These are phyloP conservation scores for Turdus rufiventris DNA, from an alignment of 2,113 vertebrate species.

Conservation along the genomic window DNA sequence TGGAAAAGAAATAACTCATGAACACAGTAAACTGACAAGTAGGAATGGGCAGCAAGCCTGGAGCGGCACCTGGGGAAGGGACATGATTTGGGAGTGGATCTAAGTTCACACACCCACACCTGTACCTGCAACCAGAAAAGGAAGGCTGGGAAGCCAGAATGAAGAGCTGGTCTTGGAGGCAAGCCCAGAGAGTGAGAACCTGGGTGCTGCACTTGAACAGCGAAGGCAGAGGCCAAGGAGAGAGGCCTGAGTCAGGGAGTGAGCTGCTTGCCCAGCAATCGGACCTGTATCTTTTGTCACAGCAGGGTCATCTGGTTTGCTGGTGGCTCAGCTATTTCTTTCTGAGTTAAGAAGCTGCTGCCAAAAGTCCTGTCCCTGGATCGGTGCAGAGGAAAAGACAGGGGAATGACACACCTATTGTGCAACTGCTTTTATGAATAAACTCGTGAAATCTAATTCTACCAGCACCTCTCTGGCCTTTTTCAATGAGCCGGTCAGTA, in stretches of 20 bases:
- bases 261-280: accelerated
- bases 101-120: neutral
- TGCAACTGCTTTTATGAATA: neutral
- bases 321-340: neutral
- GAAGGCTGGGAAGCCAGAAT: neutral
- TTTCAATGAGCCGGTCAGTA: neutral
- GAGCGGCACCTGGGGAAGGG: accelerated
- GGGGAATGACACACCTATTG: neutral
- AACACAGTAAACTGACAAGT: neutral
- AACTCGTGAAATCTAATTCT: neutral
- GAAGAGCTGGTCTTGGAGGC: neutral
- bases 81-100: neutral
- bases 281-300: accelerated
- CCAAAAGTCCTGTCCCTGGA: neutral
- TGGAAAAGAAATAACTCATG: neutral
- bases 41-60: accelerated
- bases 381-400: accelerated
- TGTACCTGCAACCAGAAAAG: neutral
- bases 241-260: accelerated
- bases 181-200: neutral
- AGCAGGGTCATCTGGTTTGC: neutral
- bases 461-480: neutral
- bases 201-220: neutral
- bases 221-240: accelerated
- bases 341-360: neutral